These are phyloP conservation scores for Drosophila nr. perissopoda DNA, from an alignment of 2,888 invertebrate genomes.

Conservation along the genomic window DNA sequence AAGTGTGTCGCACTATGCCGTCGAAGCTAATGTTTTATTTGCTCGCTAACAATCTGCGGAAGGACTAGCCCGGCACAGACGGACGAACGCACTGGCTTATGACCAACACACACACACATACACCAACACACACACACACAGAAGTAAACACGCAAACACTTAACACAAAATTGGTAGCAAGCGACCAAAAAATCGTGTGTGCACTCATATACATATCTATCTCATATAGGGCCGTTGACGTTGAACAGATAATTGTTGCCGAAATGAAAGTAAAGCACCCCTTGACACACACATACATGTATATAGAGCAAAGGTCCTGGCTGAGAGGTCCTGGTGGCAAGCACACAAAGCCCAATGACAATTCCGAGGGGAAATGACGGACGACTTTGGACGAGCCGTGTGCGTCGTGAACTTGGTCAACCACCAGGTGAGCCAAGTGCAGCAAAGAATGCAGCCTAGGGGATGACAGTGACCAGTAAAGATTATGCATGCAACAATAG, in stretches of 20 bases:
- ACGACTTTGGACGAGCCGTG: slow-evolving; percentile 46
- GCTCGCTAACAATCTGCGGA: slow-evolving; percentile 79
- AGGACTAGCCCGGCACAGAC: slow-evolving; percentile 64
- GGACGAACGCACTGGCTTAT: slow-evolving; percentile 71
- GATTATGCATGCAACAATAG: slow-evolving; percentile 68
- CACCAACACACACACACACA: slow-evolving; percentile 44
- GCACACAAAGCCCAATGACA: slow-evolving; percentile 49
- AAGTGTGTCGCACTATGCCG: slow-evolving; percentile 69
- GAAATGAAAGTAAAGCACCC: slow-evolving; percentile 72
- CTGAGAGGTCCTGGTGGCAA: slow-evolving; percentile 52
- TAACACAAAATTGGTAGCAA: slow-evolving; percentile 74
- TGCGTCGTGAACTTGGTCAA: slow-evolving; percentile 61
- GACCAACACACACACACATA: slow-evolving; percentile 58
- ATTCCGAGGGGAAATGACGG: slow-evolving; percentile 79
- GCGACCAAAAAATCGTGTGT: slow-evolving; percentile 74
- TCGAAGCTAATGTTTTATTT: slow-evolving; percentile 79
- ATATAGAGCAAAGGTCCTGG: slow-evolving; percentile 15
- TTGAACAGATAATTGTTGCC: slow-evolving; percentile 82
- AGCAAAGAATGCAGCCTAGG: slow-evolving; percentile 61
- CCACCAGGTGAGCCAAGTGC: slow-evolving; percentile 60
- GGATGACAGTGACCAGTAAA: slow-evolving; percentile 72
- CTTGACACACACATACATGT: slow-evolving; percentile 4
- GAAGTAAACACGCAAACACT: slow-evolving; percentile 76
- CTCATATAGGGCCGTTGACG: slow-evolving; percentile 48
- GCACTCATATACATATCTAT: slow-evolving; percentile 31